A percentile compares a stretch with the other conserved stretches of the same genome.
Evolutionary conservation across 64 coral and sea anemone genomes (phyloP).

Genomic region (Anthopleura sola): DNA sequence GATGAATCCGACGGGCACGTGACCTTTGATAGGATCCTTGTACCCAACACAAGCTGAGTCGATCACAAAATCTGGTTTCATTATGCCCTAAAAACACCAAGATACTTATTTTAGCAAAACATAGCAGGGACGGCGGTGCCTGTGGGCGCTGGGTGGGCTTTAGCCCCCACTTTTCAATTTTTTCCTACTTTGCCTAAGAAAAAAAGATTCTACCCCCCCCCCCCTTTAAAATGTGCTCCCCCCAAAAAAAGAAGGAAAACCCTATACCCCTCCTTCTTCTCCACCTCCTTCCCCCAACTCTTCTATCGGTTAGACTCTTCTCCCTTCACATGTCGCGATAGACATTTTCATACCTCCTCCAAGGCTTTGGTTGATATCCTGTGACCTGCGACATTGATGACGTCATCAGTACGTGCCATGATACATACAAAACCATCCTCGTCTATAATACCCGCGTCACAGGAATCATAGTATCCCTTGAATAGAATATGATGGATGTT

Average conservation of each 20-base stretch:
- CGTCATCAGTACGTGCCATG: slow-evolving; percentile 98
- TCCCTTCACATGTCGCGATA: too few species aligned
- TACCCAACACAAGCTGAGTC: slow-evolving; percentile 84
- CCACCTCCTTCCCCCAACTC: too few species aligned
- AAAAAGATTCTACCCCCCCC: too few species aligned
- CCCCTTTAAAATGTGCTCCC: too few species aligned
- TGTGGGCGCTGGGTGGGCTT: too few species aligned
- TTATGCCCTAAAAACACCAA: slow-evolving; percentile 65
- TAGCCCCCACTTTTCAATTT: too few species aligned
- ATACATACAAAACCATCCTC: slow-evolving; percentile 90
- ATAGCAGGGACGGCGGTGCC: too few species aligned
- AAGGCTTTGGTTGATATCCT: slow-evolving; percentile 92
- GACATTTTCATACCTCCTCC: slow-evolving; percentile 64
- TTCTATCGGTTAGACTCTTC: too few species aligned
- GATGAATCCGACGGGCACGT: slow-evolving; percentile 85
- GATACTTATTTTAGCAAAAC: background rate
- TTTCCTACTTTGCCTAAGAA: too few species aligned
- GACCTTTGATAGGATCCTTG: slow-evolving; percentile 73
- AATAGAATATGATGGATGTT: background rate
- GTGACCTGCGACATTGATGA: slow-evolving; percentile 96
- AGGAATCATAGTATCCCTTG: slow-evolving; percentile 91
- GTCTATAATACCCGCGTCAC: slow-evolving; percentile 92
- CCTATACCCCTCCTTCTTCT: too few species aligned
- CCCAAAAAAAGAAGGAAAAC: too few species aligned
- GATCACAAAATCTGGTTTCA: slow-evolving; percentile 55